These are phyloP conservation scores for Albula goreensis DNA, from an alignment of 2,113 vertebrate genomes.

Conservation along the genomic window DNA sequence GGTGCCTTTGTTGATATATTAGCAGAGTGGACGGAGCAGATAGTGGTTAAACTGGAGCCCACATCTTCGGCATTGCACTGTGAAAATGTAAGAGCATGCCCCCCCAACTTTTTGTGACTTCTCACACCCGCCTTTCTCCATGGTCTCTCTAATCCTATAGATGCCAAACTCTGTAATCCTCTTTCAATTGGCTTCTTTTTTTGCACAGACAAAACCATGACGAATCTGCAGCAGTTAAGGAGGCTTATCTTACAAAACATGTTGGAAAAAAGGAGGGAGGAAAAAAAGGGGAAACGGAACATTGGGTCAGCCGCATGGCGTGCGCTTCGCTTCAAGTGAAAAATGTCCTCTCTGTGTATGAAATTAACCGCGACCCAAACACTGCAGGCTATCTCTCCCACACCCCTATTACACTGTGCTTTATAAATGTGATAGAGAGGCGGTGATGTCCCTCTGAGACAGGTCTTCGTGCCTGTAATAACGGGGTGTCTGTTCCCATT, in stretches of 20 bases:
- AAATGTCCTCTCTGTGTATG: constrained; percentile 12
- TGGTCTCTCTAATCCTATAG: constrained; percentile 44
- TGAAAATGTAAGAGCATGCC: constrained; percentile 26
- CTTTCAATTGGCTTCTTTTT: constrained; percentile 21
- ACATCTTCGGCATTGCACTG: neutral
- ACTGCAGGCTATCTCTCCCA: neutral
- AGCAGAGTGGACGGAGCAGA: neutral
- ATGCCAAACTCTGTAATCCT: constrained; percentile 42
- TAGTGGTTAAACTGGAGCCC: neutral
- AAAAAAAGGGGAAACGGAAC: constrained; percentile 14
- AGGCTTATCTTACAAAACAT: constrained; percentile 23
- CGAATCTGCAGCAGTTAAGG: constrained; percentile 20
- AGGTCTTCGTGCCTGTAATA: constrained; percentile 15
- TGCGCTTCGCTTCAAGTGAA: neutral
- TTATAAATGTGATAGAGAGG: constrained; percentile 12
- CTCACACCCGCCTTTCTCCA: constrained; percentile 24
- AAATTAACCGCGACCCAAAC: constrained; percentile 18
- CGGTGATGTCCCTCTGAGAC: neutral
- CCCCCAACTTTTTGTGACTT: constrained; percentile 28
- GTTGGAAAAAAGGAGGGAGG: neutral
- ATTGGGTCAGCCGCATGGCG: constrained; percentile 15
- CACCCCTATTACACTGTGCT: constrained; percentile 7
- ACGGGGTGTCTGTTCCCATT: neutral
- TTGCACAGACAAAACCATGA: constrained; percentile 2
- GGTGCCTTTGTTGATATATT: constrained; percentile 31